These are phyloP conservation scores for Asobara japonica DNA, from an alignment of 1,140 invertebrate species.

Conservation along the genomic window DNA sequence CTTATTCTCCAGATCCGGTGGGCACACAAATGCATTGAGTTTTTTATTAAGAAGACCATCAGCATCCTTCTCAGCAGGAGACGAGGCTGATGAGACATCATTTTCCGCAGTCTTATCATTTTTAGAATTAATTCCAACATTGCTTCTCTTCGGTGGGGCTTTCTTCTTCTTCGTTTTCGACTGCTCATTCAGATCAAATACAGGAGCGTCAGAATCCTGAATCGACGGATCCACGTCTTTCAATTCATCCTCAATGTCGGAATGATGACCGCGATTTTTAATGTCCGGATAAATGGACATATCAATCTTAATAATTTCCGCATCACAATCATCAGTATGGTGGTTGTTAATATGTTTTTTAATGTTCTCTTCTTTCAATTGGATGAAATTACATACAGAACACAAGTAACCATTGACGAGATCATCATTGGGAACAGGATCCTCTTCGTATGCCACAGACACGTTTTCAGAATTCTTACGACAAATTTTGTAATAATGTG, in stretches of 20 bases:
- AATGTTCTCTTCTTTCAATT: conserved; percentile 70
- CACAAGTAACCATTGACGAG: conserved; percentile 73
- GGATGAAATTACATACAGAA: conserved; percentile 74
- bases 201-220: conserved; percentile 2
- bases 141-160: conserved; percentile 19
- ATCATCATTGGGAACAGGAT: conserved; percentile 46
- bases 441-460: conserved; percentile 44
- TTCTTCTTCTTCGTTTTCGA: conserved; percentile 15
- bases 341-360: conserved; percentile 70
- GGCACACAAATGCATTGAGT: conserved; percentile 60
- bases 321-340: conserved; percentile 57
- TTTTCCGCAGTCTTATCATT: not conserved
- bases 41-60: conserved; percentile 23
- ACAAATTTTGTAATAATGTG: conserved; percentile 64
- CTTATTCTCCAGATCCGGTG: conserved; percentile 59
- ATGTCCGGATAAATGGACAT: conserved; percentile 56
- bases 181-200: not conserved
- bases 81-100: not conserved
- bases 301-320: conserved; percentile 64
- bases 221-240: not conserved
- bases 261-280: conserved; percentile 18
- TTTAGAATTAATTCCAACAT: not conserved
- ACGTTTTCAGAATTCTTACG: conserved; percentile 42
- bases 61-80: not conserved
- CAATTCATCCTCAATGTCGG: conserved; percentile 9